These are phyloP conservation scores for Lordiphosa mommai DNA, from an alignment of 1,140 invertebrate genomes.

Conservation along the genomic window DNA sequence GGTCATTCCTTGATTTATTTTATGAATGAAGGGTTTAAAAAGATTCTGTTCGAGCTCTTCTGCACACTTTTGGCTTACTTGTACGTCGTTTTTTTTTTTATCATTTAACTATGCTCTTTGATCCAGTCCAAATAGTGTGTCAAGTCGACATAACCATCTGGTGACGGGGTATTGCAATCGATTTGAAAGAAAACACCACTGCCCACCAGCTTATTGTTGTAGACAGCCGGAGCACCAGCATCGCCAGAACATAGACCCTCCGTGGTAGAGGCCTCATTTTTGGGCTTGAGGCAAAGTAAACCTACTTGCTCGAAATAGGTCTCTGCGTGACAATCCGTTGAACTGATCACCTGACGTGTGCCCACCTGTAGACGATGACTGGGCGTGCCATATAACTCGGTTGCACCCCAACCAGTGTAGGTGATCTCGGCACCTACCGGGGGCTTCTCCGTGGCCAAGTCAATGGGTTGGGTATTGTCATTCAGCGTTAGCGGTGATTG, in stretches of 20 bases:
- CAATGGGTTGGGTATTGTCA: conserved; percentile 50
- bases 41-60: too few species aligned
- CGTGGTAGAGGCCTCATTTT: not conserved
- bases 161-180: conserved; percentile 59
- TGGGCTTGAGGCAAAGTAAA: conserved; percentile 47
- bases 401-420: conserved; percentile 59
- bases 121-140: conserved; percentile 80
- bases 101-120: conserved; percentile 17
- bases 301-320: conserved; percentile 37
- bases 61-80: too few species aligned
- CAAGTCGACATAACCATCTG: conserved; percentile 82
- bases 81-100: too few species aligned
- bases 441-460: conserved; percentile 36
- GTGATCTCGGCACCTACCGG: conserved; percentile 33
- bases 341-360: conserved; percentile 30
- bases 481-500: conserved; percentile 36
- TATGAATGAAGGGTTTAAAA: too few species aligned
- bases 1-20: too few species aligned
- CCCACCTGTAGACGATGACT: conserved; percentile 50
- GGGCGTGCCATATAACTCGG: conserved; percentile 11
- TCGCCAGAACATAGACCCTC: conserved; percentile 60
- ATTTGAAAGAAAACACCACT: conserved; percentile 54
- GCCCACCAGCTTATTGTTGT: conserved; percentile 59
- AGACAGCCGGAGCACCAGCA: conserved; percentile 65
- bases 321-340: conserved; percentile 26